Evolutionary conservation across 2,113 vertebrate genomes (phyloP).

Genomic region (Eleginops maclovinus): DNA sequence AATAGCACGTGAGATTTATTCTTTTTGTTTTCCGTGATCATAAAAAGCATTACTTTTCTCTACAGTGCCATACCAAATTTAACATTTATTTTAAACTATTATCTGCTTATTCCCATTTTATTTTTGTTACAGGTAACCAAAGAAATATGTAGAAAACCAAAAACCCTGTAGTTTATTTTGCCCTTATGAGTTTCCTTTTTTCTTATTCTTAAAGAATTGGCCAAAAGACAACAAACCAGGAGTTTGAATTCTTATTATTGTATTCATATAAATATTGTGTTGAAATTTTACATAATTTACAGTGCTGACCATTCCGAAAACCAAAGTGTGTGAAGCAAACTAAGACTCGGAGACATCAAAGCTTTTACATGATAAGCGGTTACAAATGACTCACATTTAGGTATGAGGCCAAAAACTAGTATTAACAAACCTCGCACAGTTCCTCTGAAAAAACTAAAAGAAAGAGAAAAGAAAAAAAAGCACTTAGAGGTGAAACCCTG

Average conservation of each 20-base stretch:
- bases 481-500: constrained; percentile 75
- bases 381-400: constrained; percentile 63
- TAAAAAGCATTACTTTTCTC: constrained; percentile 74
- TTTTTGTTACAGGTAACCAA: constrained; percentile 90
- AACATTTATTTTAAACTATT: constrained; percentile 71
- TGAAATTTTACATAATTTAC: constrained; percentile 72
- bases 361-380: constrained; percentile 65
- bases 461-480: constrained; percentile 68
- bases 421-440: constrained; percentile 76
- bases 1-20: constrained; percentile 80
- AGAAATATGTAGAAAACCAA: constrained; percentile 89
- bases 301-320: constrained; percentile 86
- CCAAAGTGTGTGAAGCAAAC: constrained; percentile 83
- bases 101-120: constrained; percentile 78
- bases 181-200: constrained; percentile 49
- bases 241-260: constrained; percentile 72
- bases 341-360: constrained; percentile 75
- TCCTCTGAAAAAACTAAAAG: constrained; percentile 68
- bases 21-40: constrained; percentile 70
- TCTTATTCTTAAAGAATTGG: constrained; percentile 76
- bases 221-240: constrained; percentile 83
- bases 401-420: constrained; percentile 79
- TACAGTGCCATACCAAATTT: constrained; percentile 86
- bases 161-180: constrained; percentile 82
- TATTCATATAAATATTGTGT: constrained; percentile 66